Percentiles rank a stretch among this genome's conserved stretches.
These are phyloP conservation scores for Callipepla californica DNA, from an alignment of 2,113 vertebrate species.

Conservation along the genomic window DNA sequence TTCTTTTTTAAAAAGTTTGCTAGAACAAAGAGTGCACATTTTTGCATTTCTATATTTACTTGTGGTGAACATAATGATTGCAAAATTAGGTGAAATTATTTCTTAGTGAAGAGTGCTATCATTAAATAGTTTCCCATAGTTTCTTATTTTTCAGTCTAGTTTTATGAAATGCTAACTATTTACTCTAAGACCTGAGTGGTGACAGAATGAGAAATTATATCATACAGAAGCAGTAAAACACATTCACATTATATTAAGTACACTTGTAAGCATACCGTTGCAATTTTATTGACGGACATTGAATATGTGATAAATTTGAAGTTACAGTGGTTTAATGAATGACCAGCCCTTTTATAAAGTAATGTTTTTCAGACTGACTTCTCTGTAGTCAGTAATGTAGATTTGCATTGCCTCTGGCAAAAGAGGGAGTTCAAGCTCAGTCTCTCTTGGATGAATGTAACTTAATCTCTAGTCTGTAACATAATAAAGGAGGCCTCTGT, in stretches of 20 bases:
- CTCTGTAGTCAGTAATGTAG: not conserved
- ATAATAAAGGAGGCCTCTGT: not conserved
- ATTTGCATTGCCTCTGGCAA: slow-evolving; percentile 58
- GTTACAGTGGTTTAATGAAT: slow-evolving; percentile 40
- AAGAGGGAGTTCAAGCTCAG: slow-evolving; percentile 3
- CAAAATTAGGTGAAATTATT: slow-evolving; percentile 24
- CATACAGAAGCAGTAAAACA: slow-evolving; percentile 39
- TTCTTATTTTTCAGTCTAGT: slow-evolving; percentile 4
- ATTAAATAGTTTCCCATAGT: not conserved
- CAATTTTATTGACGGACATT: slow-evolving; percentile 51
- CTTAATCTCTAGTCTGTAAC: slow-evolving; percentile 6
- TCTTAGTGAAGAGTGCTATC: not conserved
- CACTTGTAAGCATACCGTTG: not conserved
- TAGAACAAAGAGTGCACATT: not conserved
- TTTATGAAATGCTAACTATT: slow-evolving; percentile 33
- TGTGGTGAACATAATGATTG: not conserved
- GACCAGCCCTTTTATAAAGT: slow-evolving; percentile 10
- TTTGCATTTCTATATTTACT: slow-evolving; percentile 11
- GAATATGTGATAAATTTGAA: slow-evolving; percentile 28
- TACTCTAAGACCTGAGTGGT: slow-evolving; percentile 12
- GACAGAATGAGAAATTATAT: slow-evolving; percentile 47
- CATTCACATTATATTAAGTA: slow-evolving; percentile 51
- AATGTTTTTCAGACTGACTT: slow-evolving; percentile 11
- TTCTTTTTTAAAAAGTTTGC: not conserved
- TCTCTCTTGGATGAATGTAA: slow-evolving; percentile 20